Percentiles rank a stretch among this genome's conserved stretches.
Conservation (phyloP, 2,797 vertebrate species). For the Linurgus olivaceus region DNA sequence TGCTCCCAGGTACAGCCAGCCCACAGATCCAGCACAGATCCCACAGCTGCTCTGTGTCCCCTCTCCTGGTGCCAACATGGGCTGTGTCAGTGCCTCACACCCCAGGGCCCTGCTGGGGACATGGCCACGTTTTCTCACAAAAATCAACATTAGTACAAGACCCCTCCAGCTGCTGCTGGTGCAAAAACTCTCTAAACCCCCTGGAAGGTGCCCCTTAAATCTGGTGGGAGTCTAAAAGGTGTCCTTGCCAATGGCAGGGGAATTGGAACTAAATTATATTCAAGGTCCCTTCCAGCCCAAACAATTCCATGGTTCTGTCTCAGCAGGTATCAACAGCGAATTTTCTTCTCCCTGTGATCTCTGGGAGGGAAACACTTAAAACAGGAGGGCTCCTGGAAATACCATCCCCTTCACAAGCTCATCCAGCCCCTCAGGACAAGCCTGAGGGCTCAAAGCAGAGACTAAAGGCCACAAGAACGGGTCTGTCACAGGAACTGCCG, state of each 20-base stretch:
- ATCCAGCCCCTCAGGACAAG: not conserved
- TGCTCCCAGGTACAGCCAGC: not conserved
- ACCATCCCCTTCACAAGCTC: not conserved
- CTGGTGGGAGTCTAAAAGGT: not conserved
- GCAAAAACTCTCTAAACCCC: not conserved
- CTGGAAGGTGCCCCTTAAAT: not conserved
- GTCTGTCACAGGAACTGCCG: not conserved
- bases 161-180: not conserved
- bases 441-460: not conserved
- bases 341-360: not conserved
- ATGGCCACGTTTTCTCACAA: accelerated
- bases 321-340: not conserved
- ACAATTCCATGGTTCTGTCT: not conserved
- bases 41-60: not conserved
- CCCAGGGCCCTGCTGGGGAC: not conserved
- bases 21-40: not conserved
- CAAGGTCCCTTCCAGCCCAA: not conserved
- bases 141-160: not conserved
- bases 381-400: not conserved
- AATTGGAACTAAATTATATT: not conserved
- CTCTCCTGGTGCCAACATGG: not conserved
- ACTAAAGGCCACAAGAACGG: not conserved
- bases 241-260: not conserved
- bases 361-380: not conserved
- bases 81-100: not conserved